These are phyloP conservation scores for Rhopalosiphum nymphaeae DNA, from an alignment of 2,888 invertebrate genomes.

Conservation along the genomic window DNA sequence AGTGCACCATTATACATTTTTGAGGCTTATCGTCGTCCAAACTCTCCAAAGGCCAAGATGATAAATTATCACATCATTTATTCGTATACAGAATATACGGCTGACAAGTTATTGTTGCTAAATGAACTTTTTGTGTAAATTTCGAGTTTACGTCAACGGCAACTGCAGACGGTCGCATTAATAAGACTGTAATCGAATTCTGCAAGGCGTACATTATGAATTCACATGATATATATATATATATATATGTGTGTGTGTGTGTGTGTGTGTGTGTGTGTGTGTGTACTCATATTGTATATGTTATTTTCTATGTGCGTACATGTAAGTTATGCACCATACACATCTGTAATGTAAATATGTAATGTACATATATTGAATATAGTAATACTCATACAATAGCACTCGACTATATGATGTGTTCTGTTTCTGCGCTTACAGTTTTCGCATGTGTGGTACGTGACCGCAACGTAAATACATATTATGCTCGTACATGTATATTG, in stretches of 20 bases:
- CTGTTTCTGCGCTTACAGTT: neutral
- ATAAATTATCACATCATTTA: neutral
- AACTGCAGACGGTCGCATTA: neutral
- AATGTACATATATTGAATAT: neutral
- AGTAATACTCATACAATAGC: neutral
- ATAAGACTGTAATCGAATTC: slow-evolving; percentile 24
- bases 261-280: too few species aligned
- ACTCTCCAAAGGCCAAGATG: neutral
- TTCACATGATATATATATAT: neutral
- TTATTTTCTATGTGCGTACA: neutral
- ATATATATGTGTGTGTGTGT: too few species aligned
- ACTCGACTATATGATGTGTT: neutral
- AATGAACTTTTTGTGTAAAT: slow-evolving; percentile 23
- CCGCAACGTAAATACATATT: neutral
- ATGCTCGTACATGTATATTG: slow-evolving; percentile 13
- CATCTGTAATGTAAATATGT: neutral
- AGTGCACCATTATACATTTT: neutral
- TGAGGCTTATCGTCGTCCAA: neutral
- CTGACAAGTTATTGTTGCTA: neutral
- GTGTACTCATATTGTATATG: neutral
- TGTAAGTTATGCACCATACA: neutral
- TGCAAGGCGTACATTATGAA: neutral
- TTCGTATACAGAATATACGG: neutral
- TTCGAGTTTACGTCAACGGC: neutral
- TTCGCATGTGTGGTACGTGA: neutral